These are phyloP conservation scores for Macaria notata DNA, from an alignment of 2,888 invertebrate species.

Conservation along the genomic window DNA sequence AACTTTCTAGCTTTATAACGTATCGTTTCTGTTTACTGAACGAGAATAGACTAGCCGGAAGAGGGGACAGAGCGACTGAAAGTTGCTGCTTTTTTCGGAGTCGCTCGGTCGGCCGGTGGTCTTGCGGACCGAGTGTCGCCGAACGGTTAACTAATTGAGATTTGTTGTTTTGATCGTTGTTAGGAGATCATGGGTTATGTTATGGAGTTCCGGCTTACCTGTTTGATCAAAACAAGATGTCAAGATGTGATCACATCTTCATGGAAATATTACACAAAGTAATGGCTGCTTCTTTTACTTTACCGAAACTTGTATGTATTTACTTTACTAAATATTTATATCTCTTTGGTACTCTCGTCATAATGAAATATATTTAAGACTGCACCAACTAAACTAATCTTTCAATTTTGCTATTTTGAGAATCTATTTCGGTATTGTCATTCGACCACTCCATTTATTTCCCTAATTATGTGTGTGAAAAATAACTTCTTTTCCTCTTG, in stretches of 20 bases:
- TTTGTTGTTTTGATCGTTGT: conserved; percentile 2
- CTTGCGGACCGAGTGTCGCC: conserved; percentile 31
- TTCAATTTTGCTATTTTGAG: not conserved
- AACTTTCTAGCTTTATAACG: conserved; percentile 42
- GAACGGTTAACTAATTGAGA: conserved; percentile 34
- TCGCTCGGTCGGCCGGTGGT: conserved; percentile 18
- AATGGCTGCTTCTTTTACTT: too few relatives aligned
- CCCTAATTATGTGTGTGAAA: conserved; percentile 22
- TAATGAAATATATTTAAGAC: too few relatives aligned
- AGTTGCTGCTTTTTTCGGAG: conserved; percentile 56
- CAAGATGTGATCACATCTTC: too few relatives aligned
- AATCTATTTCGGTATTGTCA: conserved; percentile 25
- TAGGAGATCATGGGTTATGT: too few relatives aligned
- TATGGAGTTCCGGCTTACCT: too few relatives aligned
- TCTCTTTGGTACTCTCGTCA: too few relatives aligned
- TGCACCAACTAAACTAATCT: not conserved
- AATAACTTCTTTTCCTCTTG: conserved; percentile 18
- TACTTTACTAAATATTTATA: too few relatives aligned
- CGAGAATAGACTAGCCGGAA: conserved; percentile 63
- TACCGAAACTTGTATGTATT: too few relatives aligned
- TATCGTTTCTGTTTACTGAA: conserved; percentile 46
- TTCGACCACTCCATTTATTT: conserved; percentile 21
- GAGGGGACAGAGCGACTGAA: conserved; percentile 46
- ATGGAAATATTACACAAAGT: too few relatives aligned
- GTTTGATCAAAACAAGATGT: too few relatives aligned